Base-by-base conservation (phyloP, 2,888 invertebrate genomes). In the Lycia hirtaria region DNA sequence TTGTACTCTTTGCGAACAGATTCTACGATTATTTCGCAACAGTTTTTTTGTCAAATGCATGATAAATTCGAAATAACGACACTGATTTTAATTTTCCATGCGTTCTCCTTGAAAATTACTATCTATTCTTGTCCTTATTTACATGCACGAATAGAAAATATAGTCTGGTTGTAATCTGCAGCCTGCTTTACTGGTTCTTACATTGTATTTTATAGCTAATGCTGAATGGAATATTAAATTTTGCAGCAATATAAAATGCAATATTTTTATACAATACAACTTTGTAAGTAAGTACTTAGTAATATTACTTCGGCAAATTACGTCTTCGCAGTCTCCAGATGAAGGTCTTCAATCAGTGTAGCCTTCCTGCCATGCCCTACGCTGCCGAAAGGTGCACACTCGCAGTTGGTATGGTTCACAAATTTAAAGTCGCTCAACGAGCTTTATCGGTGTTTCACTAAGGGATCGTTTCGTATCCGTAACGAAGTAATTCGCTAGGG, bases 61-160 rank as follows among this genome's bases (percentile, higher is more conserved):
- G n/a, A 20, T 6, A 12, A 5, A 20, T n/a, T 38, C 12, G 15
- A 3, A 33, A 14, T 1, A 9, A 26, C n/a, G 17, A 40, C 22
- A 14, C 22, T 40, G 22, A 28, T 32, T 30, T 24, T 22, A 32
- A 20, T 32, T 30, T 44, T 19, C 30, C 28, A 28, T 28, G 12
- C 12, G 26, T 14, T 41, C 35, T 43, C 33, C 43, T 26, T 35
- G 17, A 32, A 44, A 20, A 44, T 43, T 35, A 5, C 26, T 37
- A 20, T 52, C 7, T 44, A 37, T 44, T 53, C 44, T 53, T 30
- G 37, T 14, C 30, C 38, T 38, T 45, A 53, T 53, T 45, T 45
- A 45, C 33, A 33, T 24, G 7, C 14, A 14, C 12, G 9, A 22
- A 24, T 24, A 14, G 2, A 22, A 22, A 12, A n/a, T 19, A 12